Evolutionary conservation across 2,888 invertebrate species (phyloP).

Genomic region (Caenorhabditis sp.): DNA sequence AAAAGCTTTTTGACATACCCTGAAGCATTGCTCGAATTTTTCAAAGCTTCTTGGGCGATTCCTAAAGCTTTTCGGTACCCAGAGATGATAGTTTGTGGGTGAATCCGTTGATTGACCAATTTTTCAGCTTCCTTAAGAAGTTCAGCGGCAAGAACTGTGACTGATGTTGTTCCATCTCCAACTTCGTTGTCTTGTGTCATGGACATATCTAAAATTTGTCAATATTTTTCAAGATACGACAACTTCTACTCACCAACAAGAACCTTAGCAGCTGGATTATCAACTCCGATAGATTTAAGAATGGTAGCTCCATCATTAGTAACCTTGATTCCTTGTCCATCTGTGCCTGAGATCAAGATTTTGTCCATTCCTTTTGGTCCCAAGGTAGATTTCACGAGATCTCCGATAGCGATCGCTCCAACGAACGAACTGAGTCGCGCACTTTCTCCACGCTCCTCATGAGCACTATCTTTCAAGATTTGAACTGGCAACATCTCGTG

Average conservation of each 20-base stretch:
- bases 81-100: slow-evolving; percentile 95
- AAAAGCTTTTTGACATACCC: slow-evolving; percentile 72
- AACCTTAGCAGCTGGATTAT: slow-evolving; percentile 98
- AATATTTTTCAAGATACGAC: too few relatives aligned
- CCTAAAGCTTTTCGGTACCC: slow-evolving; percentile 91
- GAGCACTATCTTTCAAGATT: slow-evolving; percentile 92
- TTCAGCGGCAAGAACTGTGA: slow-evolving; percentile 93
- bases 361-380: slow-evolving; percentile 97
- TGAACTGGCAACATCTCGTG: slow-evolving; percentile 75
- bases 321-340: slow-evolving; percentile 80
- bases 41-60: slow-evolving; percentile 84
- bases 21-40: slow-evolving; percentile 83
- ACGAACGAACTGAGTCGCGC: slow-evolving; percentile 97
- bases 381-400: slow-evolving; percentile 94
- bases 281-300: slow-evolving; percentile 91
- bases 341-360: slow-evolving; percentile 73
- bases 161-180: slow-evolving; percentile 99
- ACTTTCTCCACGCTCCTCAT: slow-evolving; percentile 95
- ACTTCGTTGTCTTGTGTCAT: slow-evolving; percentile 99
- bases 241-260: slow-evolving; percentile 77
- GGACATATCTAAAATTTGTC: slow-evolving; percentile 79
- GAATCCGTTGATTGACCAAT: slow-evolving; percentile 89
- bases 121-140: slow-evolving; percentile 89
- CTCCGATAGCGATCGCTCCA: slow-evolving; percentile 97
- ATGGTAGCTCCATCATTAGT: slow-evolving; percentile 99